Evolutionary conservation across 1,140 invertebrate genomes (phyloP).

Genomic region (Bombus waltoni): DNA sequence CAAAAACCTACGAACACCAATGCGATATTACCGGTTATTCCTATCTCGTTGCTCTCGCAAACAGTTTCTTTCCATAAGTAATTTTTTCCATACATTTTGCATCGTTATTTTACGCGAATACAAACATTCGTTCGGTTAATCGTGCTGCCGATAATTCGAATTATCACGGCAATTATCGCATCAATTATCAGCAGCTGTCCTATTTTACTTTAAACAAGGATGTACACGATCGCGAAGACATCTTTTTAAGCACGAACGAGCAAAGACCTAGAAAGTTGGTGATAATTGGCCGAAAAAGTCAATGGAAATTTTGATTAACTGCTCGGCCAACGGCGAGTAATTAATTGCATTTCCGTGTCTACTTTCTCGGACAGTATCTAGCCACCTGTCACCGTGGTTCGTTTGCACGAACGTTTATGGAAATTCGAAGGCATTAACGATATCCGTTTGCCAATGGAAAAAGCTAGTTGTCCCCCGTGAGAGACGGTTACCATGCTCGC

Average conservation of each 20-base stretch:
- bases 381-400: conserved; percentile 12
- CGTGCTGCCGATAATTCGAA: background rate
- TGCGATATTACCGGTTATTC: too few relatives aligned
- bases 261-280: too few relatives aligned
- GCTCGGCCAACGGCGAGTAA: background rate
- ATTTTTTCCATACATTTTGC: background rate
- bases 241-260: too few relatives aligned
- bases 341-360: background rate
- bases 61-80: too few relatives aligned
- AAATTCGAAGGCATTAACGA: conserved; percentile 63
- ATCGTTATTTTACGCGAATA: background rate
- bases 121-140: background rate
- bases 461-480: conserved; percentile 41
- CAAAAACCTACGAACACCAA: too few relatives aligned
- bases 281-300: too few relatives aligned
- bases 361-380: background rate
- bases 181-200: too few relatives aligned
- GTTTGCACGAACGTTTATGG: conserved; percentile 51
- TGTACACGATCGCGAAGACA: background rate
- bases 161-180: too few relatives aligned
- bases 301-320: background rate
- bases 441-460: conserved; percentile 57
- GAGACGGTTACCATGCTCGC: conserved; percentile 49
- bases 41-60: too few relatives aligned
- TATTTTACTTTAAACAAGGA: too few relatives aligned